A percentile compares a stretch with the other conserved stretches of the same genome.
Conservation (phyloP, 1,140 invertebrate species). For the Myzus persicae region DNA sequence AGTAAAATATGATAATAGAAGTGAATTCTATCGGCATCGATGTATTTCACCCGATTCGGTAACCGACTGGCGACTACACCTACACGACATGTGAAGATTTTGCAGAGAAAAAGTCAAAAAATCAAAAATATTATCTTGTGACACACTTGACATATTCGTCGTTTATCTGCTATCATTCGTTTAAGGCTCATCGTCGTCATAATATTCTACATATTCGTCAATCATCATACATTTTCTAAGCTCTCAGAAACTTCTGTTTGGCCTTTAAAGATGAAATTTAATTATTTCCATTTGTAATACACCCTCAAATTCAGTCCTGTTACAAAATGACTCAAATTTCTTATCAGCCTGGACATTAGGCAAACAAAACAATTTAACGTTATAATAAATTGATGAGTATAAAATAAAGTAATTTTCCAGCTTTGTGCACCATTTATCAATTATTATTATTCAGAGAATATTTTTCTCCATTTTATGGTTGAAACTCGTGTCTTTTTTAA, state of each 20-base stretch:
- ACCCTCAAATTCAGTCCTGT: not conserved
- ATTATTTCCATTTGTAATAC: too few relatives aligned
- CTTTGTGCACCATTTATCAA: not conserved
- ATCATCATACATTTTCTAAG: too few relatives aligned
- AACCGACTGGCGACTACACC: not conserved
- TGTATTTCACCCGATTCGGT: not conserved
- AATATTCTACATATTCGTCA: too few relatives aligned
- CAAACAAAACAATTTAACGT: not conserved
- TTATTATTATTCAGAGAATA: not conserved
- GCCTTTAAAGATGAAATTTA: too few relatives aligned
- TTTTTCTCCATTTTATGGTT: not conserved
- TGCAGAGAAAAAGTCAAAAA: not conserved
- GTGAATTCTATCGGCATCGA: not conserved
- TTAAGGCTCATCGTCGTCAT: too few relatives aligned
- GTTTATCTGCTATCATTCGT: too few relatives aligned
- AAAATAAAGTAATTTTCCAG: too few relatives aligned
- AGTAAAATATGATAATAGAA: not conserved
- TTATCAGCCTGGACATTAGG: not conserved
- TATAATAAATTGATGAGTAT: not conserved
- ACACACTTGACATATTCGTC: not conserved
- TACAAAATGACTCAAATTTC: not conserved
- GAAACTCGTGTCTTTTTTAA: not conserved
- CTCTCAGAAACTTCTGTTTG: too few relatives aligned
- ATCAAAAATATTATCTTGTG: not conserved
- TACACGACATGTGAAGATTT: not conserved